Evolutionary conservation across 1,140 invertebrate genomes (phyloP).

Genomic region (Neodiprion pinetum): DNA sequence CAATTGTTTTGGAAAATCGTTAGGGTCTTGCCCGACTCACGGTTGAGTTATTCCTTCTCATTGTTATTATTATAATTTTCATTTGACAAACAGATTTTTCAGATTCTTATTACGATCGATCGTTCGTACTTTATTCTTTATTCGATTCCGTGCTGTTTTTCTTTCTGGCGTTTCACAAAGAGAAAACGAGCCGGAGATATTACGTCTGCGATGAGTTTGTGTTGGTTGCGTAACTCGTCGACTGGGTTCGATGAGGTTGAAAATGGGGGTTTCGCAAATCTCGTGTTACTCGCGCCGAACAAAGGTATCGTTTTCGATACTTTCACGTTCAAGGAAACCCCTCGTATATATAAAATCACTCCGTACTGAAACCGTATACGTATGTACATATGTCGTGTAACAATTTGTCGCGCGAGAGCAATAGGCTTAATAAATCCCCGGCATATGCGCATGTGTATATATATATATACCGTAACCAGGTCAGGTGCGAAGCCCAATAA

Average conservation of each 20-base stretch:
- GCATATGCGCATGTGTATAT: background rate
- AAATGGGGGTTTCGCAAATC: conserved; percentile 3
- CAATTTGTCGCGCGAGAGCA: background rate
- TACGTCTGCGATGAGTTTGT: too few species aligned
- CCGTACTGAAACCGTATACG: background rate
- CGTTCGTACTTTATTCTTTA: too few species aligned
- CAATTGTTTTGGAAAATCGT: background rate
- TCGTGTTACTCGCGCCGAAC: conserved; percentile 6
- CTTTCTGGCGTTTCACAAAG: background rate
- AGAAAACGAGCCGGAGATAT: background rate
- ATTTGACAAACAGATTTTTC: too few species aligned
- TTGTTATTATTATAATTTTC: too few species aligned
- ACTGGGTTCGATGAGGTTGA: too few species aligned
- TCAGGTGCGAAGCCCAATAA: background rate
- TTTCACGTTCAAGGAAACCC: conserved; percentile 1
- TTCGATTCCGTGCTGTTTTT: background rate
- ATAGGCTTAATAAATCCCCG: background rate
- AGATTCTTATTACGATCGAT: too few species aligned
- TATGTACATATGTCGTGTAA: background rate
- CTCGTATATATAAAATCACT: background rate
- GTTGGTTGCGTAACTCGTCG: too few species aligned
- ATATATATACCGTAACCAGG: background rate
- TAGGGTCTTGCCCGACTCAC: background rate
- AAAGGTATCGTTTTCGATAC: conserved; percentile 7
- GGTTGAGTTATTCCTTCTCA: too few species aligned